Percentiles rank a stretch among this genome's conserved stretches.
phyloP scores from a whole-genome alignment of 2,797 vertebrate genomes.

The Danio jaintianensis region DNA sequence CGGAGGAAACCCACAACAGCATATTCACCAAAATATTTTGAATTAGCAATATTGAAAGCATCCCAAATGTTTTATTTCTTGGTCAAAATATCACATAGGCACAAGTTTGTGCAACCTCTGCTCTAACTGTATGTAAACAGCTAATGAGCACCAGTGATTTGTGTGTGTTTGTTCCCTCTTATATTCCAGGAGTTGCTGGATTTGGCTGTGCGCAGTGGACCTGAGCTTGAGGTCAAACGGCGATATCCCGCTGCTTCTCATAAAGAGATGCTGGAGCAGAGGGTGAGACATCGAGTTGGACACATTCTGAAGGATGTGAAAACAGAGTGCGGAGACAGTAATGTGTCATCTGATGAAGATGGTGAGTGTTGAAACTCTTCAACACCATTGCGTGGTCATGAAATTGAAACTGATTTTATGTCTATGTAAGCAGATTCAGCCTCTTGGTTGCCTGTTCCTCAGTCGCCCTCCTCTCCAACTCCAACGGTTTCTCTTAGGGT shows the following conservation, averaged over 20 bases:
- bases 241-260: slow-evolving; percentile 77
- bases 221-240: slow-evolving; percentile 81
- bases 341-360: slow-evolving; percentile 94
- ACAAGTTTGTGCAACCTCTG: background rate
- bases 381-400: background rate
- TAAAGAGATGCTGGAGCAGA: slow-evolving; percentile 85
- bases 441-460: slow-evolving; percentile 77
- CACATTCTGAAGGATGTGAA: slow-evolving; percentile 93
- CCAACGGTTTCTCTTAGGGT: slow-evolving; percentile 86
- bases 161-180: slow-evolving; percentile 18
- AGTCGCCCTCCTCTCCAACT: slow-evolving; percentile 83
- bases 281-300: slow-evolving; percentile 84
- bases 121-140: background rate
- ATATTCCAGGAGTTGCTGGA: slow-evolving; percentile 87
- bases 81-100: too few relatives aligned
- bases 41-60: too few relatives aligned
- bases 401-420: background rate
- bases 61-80: too few relatives aligned
- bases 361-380: slow-evolving; percentile 75
- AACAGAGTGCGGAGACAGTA: slow-evolving; percentile 91
- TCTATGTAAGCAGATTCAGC: slow-evolving; percentile 70
- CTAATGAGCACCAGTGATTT: background rate
- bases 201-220: slow-evolving; percentile 86
- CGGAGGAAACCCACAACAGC: too few relatives aligned
- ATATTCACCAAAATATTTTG: too few relatives aligned